phyloP scores from a whole-genome alignment of 2,797 vertebrate genomes.

The Pseudochaenichthys georgianus region DNA sequence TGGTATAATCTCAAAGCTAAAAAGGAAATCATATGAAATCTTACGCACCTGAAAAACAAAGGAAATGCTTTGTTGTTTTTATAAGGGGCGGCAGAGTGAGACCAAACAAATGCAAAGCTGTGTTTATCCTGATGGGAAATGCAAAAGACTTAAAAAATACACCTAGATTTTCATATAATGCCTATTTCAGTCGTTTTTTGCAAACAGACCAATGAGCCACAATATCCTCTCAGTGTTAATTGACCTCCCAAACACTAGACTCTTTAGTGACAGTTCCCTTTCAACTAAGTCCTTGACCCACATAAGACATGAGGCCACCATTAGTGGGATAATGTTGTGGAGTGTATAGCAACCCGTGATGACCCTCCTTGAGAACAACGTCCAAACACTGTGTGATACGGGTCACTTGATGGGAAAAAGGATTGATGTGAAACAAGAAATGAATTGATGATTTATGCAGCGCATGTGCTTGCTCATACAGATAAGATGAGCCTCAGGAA shows the following conservation, averaged over 20 bases:
- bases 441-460: constrained; percentile 32
- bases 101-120: background rate
- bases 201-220: constrained; percentile 11
- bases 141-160: background rate
- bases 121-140: background rate
- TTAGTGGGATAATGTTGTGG: constrained; percentile 42
- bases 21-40: constrained; percentile 19
- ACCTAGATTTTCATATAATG: background rate
- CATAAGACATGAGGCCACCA: constrained; percentile 21
- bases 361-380: constrained; percentile 30
- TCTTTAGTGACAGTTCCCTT: constrained; percentile 24
- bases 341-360: constrained; percentile 9
- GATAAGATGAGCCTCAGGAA: constrained; percentile 23
- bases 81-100: background rate
- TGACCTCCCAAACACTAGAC: background rate
- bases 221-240: background rate
- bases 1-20: constrained; percentile 14
- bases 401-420: constrained; percentile 13
- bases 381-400: background rate
- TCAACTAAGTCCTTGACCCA: constrained; percentile 42
- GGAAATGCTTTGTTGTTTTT: background rate
- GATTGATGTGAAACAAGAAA: constrained; percentile 23
- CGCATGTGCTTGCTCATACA: constrained; percentile 23
- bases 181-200: constrained; percentile 1
- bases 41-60: constrained; percentile 5